Percentiles rank a stretch among this genome's conserved stretches.
phyloP scores from a whole-genome alignment of 2,113 vertebrate species.

The Elanus axillaris region DNA sequence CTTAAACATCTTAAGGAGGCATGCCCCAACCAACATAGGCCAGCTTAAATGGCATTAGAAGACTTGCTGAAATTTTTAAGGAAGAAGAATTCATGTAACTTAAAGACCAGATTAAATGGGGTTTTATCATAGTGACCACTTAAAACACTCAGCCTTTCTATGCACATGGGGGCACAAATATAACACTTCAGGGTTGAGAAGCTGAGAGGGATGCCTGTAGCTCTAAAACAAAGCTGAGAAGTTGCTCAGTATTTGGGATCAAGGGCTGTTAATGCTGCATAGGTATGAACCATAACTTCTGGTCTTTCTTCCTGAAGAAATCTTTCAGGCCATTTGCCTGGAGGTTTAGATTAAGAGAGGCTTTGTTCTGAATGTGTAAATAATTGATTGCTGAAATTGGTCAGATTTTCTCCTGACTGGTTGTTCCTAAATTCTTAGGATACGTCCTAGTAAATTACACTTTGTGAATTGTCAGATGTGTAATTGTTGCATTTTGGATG shows the following conservation, averaged over 20 bases:
- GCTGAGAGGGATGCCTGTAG: slow-evolving; percentile 61
- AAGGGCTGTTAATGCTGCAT: slow-evolving; percentile 68
- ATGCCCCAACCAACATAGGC: neutral
- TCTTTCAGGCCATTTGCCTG: slow-evolving; percentile 69
- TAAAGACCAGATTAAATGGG: slow-evolving; percentile 62
- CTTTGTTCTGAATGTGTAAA: slow-evolving; percentile 77
- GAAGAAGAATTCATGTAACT: slow-evolving; percentile 18
- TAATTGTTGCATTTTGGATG: slow-evolving; percentile 85
- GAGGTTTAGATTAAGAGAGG: slow-evolving; percentile 70
- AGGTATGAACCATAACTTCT: slow-evolving; percentile 59
- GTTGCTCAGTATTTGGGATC: slow-evolving; percentile 56
- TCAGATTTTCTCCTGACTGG: slow-evolving; percentile 80
- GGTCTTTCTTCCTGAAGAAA: slow-evolving; percentile 64
- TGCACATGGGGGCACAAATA: slow-evolving; percentile 63
- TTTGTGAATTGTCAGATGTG: slow-evolving; percentile 84
- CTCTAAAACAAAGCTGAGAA: slow-evolving; percentile 55
- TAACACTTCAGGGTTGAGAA: slow-evolving; percentile 64
- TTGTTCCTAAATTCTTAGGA: slow-evolving; percentile 80
- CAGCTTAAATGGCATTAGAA: neutral
- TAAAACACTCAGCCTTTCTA: slow-evolving; percentile 67
- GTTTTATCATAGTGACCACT: slow-evolving; percentile 55
- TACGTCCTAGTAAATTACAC: slow-evolving; percentile 81
- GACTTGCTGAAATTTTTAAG: neutral
- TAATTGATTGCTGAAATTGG: slow-evolving; percentile 71
- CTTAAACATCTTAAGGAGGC: neutral